A percentile compares a stretch with the other conserved stretches of the same genome.
Conservation (phyloP, 2,888 invertebrate species). For the Stenodema calcarata region DNA sequence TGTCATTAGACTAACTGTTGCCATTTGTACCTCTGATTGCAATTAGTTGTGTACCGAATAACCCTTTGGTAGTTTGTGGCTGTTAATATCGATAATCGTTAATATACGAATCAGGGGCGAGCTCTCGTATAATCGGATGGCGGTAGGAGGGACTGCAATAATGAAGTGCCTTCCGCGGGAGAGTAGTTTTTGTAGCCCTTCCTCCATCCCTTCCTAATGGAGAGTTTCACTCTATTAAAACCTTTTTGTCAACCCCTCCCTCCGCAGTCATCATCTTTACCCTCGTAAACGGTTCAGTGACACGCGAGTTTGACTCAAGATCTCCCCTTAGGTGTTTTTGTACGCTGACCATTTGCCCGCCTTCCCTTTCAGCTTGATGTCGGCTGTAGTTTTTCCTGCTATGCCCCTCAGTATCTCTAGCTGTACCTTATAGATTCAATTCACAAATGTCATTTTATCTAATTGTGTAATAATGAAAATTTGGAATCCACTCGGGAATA, state of each 20-base stretch:
- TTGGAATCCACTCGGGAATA: too few relatives aligned
- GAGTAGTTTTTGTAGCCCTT: neutral
- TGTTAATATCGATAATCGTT: neutral
- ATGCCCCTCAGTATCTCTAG: neutral
- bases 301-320: neutral
- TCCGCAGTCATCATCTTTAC: neutral
- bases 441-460: too few relatives aligned
- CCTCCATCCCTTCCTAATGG: conserved; percentile 1
- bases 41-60: neutral
- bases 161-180: neutral
- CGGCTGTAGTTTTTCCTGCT: neutral
- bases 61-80: neutral
- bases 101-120: neutral
- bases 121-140: neutral
- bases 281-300: neutral
- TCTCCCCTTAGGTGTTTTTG: neutral
- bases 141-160: neutral
- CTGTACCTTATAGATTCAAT: neutral
- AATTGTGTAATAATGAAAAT: too few relatives aligned
- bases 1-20: too few relatives aligned
- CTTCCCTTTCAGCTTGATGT: neutral
- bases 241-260: neutral
- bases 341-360: neutral
- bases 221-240: neutral
- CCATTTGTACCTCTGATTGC: too few relatives aligned